A percentile compares a stretch with the other conserved stretches of the same genome.
phyloP scores from a whole-genome alignment of 2,888 invertebrate species.

The Drosophila anceps region DNA sequence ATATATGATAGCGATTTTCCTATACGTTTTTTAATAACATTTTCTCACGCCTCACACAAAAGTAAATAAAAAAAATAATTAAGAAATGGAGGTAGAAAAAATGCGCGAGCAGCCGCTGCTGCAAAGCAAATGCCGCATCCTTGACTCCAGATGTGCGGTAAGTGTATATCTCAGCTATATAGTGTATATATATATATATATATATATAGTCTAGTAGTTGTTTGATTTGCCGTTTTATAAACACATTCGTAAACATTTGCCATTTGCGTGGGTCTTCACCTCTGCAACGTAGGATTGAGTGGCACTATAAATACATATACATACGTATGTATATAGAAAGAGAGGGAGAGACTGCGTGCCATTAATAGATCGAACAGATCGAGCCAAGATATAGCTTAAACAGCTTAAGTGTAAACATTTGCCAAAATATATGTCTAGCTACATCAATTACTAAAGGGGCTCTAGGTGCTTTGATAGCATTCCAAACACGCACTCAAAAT shows the following conservation, averaged over 20 bases:
- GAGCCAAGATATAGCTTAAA: conserved; percentile 31
- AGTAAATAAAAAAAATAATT: conserved; percentile 22
- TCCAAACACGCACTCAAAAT: conserved; percentile 27
- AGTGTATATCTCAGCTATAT: conserved; percentile 59
- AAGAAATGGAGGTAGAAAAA: conserved; percentile 82
- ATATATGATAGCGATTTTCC: conserved; percentile 46
- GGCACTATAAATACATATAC: conserved; percentile 57
- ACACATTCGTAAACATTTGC: conserved; percentile 37
- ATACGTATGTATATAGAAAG: conserved; percentile 12
- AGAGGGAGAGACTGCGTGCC: conserved; percentile 38
- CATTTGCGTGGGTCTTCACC: conserved; percentile 49
- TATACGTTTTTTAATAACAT: conserved; percentile 22
- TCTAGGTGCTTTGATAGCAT: conserved; percentile 20
- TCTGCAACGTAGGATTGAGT: neutral
- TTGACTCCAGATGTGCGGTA: conserved; percentile 84
- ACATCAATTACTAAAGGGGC: conserved; percentile 22
- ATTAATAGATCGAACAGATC: conserved; percentile 56
- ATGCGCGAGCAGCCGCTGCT: conserved; percentile 74
- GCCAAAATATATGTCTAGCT: conserved; percentile 6
- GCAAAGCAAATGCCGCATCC: conserved; percentile 76
- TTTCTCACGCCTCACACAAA: conserved; percentile 27
- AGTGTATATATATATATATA: neutral
- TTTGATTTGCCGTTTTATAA: conserved; percentile 31
- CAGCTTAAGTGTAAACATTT: conserved; percentile 43
- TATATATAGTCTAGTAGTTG: neutral